Percentiles rank a stretch among this genome's conserved stretches.
Conservation (phyloP, 2,888 invertebrate species). For the Cryptus armator region DNA sequence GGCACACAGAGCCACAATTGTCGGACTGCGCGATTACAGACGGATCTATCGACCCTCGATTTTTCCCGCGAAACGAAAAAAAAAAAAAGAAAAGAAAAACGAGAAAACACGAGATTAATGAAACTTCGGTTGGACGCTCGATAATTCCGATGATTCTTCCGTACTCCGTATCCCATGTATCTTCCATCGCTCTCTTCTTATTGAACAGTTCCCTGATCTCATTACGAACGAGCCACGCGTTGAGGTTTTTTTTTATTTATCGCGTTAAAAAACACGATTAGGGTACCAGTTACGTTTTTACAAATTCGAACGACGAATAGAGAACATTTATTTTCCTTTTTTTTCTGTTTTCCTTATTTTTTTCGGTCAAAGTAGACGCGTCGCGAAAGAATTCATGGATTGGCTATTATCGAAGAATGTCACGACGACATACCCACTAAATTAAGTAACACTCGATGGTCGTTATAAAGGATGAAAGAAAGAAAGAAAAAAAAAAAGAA, state of each 20-base stretch:
- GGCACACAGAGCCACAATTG: constrained; percentile 23
- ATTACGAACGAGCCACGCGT: constrained; percentile 25
- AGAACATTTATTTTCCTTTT: constrained; percentile 23
- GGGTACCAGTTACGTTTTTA: background rate
- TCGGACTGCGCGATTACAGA: constrained; percentile 17
- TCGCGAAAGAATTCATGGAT: constrained; percentile 47
- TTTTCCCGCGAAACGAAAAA: background rate
- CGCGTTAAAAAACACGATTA: background rate
- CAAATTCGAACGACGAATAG: constrained; percentile 17
- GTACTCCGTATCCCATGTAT: constrained; percentile 54
- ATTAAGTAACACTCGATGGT: constrained; percentile 37
- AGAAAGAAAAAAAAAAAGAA: background rate
- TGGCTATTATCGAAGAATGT: constrained; percentile 34
- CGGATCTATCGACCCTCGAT: background rate
- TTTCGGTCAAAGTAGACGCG: constrained; percentile 24
- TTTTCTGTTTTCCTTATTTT: constrained; percentile 3
- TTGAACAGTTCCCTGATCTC: constrained; percentile 59
- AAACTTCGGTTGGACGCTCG: constrained; percentile 43
- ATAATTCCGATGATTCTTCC: constrained; percentile 64
- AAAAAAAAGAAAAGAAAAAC: constrained; percentile 15
- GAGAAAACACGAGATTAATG: constrained; percentile 10
- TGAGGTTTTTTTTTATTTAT: background rate
- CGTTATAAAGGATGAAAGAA: background rate
- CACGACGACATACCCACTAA: constrained; percentile 9
- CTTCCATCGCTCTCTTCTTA: constrained; percentile 59